phyloP scores from a whole-genome alignment of 2,888 invertebrate species.

The Stenurella melanura region DNA sequence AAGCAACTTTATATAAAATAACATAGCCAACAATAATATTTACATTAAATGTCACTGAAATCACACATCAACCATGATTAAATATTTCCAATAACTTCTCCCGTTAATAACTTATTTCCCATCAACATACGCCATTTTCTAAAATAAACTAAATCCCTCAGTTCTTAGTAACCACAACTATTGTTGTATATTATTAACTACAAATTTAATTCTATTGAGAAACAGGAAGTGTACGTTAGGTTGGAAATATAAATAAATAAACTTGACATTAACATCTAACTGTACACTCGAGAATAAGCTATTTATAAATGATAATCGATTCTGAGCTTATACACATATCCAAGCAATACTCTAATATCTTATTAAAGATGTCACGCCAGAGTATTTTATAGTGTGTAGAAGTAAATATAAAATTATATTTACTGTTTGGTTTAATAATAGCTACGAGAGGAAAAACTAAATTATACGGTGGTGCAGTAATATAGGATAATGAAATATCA shows the following conservation, averaged over 20 bases:
- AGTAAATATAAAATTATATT: not conserved
- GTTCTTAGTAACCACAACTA: not conserved
- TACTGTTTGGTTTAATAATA: not conserved
- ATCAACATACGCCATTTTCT: not conserved
- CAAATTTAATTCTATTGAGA: not conserved
- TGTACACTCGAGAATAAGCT: slow-evolving; percentile 5
- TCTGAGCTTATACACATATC: slow-evolving; percentile 10
- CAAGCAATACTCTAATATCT: not conserved
- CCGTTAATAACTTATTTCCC: not conserved
- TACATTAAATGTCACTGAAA: too few species aligned
- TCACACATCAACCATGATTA: not conserved
- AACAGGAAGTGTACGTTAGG: slow-evolving; percentile 21
- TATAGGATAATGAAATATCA: too few species aligned
- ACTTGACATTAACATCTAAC: slow-evolving; percentile 23
- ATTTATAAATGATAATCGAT: slow-evolving; percentile 16
- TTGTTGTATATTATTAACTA: slow-evolving; percentile 1
- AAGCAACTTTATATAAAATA: too few species aligned
- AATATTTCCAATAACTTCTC: not conserved
- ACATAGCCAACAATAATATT: too few species aligned
- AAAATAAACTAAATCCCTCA: not conserved
- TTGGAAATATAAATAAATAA: slow-evolving; percentile 15
- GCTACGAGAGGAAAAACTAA: not conserved
- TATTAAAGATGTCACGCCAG: slow-evolving; percentile 10
- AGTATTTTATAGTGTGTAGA: not conserved
- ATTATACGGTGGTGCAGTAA: not conserved